phyloP scores from a whole-genome alignment of 2,113 vertebrate genomes.

The Pterocles burchelli region DNA sequence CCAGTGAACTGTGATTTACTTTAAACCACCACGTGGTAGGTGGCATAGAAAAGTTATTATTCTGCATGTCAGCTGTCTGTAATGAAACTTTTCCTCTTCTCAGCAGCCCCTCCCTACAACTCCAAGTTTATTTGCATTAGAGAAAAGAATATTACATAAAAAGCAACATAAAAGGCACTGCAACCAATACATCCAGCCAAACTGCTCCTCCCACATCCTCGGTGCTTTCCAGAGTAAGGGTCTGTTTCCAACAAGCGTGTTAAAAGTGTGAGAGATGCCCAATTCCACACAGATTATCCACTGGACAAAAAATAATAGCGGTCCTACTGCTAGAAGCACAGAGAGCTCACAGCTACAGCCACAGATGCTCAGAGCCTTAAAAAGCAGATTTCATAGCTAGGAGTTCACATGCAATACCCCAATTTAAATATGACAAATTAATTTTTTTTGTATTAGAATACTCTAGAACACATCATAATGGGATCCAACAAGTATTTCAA shows the following conservation, averaged over 20 bases:
- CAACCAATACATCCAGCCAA: neutral
- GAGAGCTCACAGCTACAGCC: neutral
- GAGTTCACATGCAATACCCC: neutral
- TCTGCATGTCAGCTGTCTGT: conserved; percentile 29
- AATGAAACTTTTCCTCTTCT: conserved; percentile 34
- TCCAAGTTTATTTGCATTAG: conserved; percentile 21
- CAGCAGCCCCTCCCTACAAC: conserved; percentile 31
- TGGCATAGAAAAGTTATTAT: neutral
- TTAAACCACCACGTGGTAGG: neutral
- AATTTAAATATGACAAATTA: neutral
- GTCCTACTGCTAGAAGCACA: rapidly evolving
- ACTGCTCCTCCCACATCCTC: neutral
- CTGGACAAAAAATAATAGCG: rapidly evolving
- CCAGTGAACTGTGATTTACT: conserved; percentile 49
- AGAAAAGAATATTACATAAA: neutral
- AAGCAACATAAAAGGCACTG: conserved; percentile 23
- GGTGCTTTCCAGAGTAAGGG: neutral
- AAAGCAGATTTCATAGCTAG: neutral
- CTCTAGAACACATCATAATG: neutral
- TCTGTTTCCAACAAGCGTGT: neutral
- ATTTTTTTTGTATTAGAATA: neutral
- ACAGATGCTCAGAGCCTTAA: neutral
- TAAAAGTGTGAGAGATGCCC: neutral
- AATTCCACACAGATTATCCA: neutral
- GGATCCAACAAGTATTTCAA: neutral